Evolutionary conservation across 2,797 vertebrate genomes (phyloP).

Genomic region (Synaphobranchus kaupii): DNA sequence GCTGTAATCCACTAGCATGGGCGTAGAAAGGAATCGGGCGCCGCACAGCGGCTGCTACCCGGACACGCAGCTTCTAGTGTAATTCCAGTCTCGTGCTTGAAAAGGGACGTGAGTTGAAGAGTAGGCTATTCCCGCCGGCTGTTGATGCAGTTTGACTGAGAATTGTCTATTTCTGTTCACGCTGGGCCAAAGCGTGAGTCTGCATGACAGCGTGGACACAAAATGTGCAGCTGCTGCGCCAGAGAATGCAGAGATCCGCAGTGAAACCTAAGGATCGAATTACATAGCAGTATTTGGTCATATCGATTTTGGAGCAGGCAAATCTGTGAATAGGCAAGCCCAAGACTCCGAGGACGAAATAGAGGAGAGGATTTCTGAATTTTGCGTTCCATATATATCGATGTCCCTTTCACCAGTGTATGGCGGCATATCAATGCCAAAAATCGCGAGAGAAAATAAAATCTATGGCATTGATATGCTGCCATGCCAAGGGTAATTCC

Average conservation of each 20-base stretch:
- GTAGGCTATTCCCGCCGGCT: not conserved
- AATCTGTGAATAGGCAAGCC: not conserved
- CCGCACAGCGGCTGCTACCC: too few relatives aligned
- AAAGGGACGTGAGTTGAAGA: not conserved
- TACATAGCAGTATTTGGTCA: not conserved
- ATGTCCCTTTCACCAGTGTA: not conserved
- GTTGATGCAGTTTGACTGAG: not conserved
- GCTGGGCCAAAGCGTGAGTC: not conserved
- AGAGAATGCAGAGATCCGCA: not conserved
- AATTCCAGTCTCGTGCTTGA: not conserved
- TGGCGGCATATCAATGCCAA: too few relatives aligned
- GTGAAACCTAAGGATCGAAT: not conserved
- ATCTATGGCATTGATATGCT: too few relatives aligned
- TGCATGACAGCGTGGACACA: not conserved
- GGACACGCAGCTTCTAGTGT: too few relatives aligned
- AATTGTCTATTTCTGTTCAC: not conserved
- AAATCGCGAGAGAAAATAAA: too few relatives aligned
- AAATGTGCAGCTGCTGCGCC: not conserved
- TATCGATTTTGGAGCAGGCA: not conserved
- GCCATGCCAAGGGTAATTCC: too few relatives aligned
- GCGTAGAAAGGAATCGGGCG: too few relatives aligned
- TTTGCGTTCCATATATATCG: not conserved
- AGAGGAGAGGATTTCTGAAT: not conserved
- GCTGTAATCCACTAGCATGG: too few relatives aligned
- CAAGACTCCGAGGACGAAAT: not conserved